Conservation (phyloP, 1,140 invertebrate species). For the Prorops nasuta region DNA sequence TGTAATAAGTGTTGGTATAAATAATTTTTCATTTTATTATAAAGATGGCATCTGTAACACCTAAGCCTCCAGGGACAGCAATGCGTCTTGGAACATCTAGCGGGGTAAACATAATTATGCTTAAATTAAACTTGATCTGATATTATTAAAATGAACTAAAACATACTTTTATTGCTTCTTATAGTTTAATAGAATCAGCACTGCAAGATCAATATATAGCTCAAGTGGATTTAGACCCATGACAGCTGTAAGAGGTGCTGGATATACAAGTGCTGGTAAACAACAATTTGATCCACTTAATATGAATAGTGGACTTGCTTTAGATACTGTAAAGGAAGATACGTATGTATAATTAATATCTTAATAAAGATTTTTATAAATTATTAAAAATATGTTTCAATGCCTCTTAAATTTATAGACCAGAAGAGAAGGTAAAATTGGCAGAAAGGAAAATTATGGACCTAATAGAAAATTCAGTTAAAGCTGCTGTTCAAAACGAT, state of each 20-base stretch:
- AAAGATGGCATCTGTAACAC: too few relatives aligned
- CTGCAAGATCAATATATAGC: constrained; percentile 31
- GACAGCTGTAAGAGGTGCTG: constrained; percentile 93
- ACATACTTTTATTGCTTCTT: constrained; percentile 7
- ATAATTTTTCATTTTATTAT: too few relatives aligned
- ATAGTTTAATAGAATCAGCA: constrained; percentile 45
- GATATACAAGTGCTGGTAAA: constrained; percentile 79
- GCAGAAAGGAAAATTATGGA: constrained; percentile 80
- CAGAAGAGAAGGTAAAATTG: constrained; percentile 81
- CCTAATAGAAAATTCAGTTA: constrained; percentile 63
- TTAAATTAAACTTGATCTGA: not conserved
- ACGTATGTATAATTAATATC: constrained; percentile 58
- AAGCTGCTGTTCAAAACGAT: constrained; percentile 60
- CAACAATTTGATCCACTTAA: constrained; percentile 77
- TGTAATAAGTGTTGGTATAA: too few relatives aligned
- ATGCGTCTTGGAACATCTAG: constrained; percentile 58
- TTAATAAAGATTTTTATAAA: constrained; percentile 3
- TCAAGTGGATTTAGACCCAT: constrained; percentile 70
- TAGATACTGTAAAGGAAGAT: constrained; percentile 73
- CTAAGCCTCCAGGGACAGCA: constrained; percentile 49
- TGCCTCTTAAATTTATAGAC: constrained; percentile 54
- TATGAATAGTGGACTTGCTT: constrained; percentile 58
- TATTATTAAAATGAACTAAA: constrained; percentile 6
- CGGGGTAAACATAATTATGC: constrained; percentile 44
- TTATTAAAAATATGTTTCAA: not conserved